These are phyloP conservation scores for Cyprinus carpio DNA, from an alignment of 2,113 vertebrate genomes.

Conservation along the genomic window DNA sequence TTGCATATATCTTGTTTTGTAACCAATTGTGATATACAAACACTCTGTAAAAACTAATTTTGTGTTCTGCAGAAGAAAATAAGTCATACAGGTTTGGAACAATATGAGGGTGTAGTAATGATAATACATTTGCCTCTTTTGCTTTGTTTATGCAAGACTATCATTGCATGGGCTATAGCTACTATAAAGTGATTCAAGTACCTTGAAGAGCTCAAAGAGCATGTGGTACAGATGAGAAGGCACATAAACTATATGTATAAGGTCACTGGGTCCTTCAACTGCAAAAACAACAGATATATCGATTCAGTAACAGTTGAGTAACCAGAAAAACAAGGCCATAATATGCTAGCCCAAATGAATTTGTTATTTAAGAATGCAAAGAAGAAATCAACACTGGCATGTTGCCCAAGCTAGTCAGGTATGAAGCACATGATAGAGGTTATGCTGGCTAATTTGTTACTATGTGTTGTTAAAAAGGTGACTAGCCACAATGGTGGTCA, in stretches of 20 bases:
- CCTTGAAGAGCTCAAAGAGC: conserved; percentile 99
- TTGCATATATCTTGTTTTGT: neutral
- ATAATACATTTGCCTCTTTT: neutral
- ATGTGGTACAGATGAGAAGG: conserved; percentile 98
- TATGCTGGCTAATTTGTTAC: conserved; percentile 33
- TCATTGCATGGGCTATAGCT: neutral
- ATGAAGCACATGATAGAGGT: neutral
- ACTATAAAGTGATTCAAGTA: conserved; percentile 60
- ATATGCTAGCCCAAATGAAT: neutral
- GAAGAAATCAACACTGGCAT: neutral
- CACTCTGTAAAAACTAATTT: neutral
- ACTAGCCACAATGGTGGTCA: neutral
- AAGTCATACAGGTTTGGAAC: neutral
- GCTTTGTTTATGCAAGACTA: neutral
- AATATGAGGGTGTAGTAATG: neutral
- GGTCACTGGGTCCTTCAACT: conserved; percentile 82
- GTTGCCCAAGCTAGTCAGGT: neutral
- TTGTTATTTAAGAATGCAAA: neutral
- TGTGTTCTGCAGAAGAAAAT: neutral
- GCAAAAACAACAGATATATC: conserved; percentile 42
- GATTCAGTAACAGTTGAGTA: conserved; percentile 18
- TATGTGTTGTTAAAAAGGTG: neutral
- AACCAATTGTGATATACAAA: neutral
- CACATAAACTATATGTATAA: conserved; percentile 91
- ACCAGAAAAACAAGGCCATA: neutral